Percentiles rank a stretch among this genome's conserved stretches.
Evolutionary conservation across 1,140 invertebrate species (phyloP).

Genomic region (Battus philenor): DNA sequence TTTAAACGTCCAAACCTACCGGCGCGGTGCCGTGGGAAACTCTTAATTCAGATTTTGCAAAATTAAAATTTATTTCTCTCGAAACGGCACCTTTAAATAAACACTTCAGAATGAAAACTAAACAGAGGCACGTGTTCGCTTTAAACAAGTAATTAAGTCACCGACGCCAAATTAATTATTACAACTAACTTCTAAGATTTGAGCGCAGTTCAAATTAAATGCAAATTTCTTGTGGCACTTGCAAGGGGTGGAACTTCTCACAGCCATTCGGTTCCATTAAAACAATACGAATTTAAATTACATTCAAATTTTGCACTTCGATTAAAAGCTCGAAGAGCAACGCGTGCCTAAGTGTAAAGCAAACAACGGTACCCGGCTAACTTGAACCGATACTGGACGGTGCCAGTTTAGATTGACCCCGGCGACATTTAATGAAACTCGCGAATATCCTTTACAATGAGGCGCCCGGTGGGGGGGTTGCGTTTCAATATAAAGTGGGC

Average conservation of each 20-base stretch:
- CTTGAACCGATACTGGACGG: slow-evolving; percentile 48
- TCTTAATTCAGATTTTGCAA: slow-evolving; percentile 11
- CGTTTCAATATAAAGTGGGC: slow-evolving; percentile 42
- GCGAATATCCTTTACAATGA: slow-evolving; percentile 22
- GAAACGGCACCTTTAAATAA: slow-evolving; percentile 12
- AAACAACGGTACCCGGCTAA: slow-evolving; percentile 59
- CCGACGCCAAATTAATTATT: slow-evolving; percentile 27
- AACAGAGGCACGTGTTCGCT: slow-evolving; percentile 14
- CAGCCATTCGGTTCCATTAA: slow-evolving; percentile 52
- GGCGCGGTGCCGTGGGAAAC: background rate
- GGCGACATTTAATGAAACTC: slow-evolving; percentile 17
- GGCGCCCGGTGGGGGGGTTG: slow-evolving; percentile 18
- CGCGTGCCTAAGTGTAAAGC: slow-evolving; percentile 61
- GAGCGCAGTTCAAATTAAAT: slow-evolving; percentile 47
- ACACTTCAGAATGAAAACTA: slow-evolving; percentile 13
- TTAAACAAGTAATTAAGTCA: slow-evolving; percentile 17
- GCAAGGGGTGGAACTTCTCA: slow-evolving; percentile 31
- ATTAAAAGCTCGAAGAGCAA: slow-evolving; percentile 66
- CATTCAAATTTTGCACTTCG: slow-evolving; percentile 70
- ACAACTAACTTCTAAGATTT: slow-evolving; percentile 37
- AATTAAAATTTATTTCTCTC: slow-evolving; percentile 12
- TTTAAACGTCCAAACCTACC: slow-evolving; percentile 6
- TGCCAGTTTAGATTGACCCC: slow-evolving; percentile 36
- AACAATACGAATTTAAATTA: slow-evolving; percentile 71
- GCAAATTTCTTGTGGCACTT: slow-evolving; percentile 51